Evolutionary conservation across 2,797 vertebrate species (phyloP), one percentile per base, ranked within the genome.

Genomic region (Oreortyx pictus): DNA sequence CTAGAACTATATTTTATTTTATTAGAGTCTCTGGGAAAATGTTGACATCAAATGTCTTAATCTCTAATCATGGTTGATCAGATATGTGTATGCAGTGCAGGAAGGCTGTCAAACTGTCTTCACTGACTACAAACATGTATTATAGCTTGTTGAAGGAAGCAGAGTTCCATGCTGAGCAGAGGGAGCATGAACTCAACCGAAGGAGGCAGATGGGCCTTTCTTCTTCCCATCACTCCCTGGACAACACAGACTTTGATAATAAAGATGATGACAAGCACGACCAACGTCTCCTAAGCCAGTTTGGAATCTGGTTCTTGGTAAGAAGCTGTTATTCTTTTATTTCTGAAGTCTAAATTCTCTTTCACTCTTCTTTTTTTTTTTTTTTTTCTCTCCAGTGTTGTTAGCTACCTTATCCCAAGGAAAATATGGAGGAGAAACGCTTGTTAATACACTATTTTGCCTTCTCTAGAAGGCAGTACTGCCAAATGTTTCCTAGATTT

Each of bases 231-330:
- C 99, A 99, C 84, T 99, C 99, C 47, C 97, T 99, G 95, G 99
- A 99, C 96, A 99, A 99, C 94, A 98, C 98, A 2, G 99, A 99
- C 94, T 99, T 99, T 90, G 99, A 99, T 94, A 99, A 99, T 97
- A 99, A 99, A 96, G 99, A 99, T 82, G 99, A 99, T 31, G 99
- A 99, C 94, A 99, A 99, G 95, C 99, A 99, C 2, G 99, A 99
- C 97, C 99, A 99, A 95, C 98, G 99, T 17, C 98, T 99, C 39
- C 98, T 99, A 95, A 99, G 99, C 92, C 99, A 99, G 92, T 99
- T 99, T 90, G 99, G 99, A 95, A 99, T 99, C 96, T 99, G 99
- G 99, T 99, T 99, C 96, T 97, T 99, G 98, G 99, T 99, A 97
- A 96, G 98, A 97, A 92, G 41, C 86, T 66, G 41, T 57, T 64